These are phyloP conservation scores for Acanthococcus lagerstroemiae DNA, from an alignment of 2,888 invertebrate genomes.

Conservation along the genomic window DNA sequence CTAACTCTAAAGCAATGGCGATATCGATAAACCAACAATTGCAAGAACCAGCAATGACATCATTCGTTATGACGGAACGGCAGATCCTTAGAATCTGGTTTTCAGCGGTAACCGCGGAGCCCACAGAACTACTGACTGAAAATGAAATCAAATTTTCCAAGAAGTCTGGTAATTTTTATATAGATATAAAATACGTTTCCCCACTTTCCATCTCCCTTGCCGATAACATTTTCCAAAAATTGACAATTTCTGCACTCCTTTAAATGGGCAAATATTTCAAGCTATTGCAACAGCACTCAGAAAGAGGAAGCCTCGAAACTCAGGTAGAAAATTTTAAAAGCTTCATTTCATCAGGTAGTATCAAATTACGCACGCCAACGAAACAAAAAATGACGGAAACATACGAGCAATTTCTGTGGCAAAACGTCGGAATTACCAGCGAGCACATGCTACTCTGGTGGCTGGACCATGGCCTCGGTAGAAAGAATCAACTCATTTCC, in stretches of 20 bases:
- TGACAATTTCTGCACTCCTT: no score
- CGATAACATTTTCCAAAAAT: no score
- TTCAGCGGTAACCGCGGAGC: neutral
- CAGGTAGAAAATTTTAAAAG: no score
- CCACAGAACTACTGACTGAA: neutral
- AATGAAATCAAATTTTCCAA: neutral
- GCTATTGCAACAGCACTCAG: no score
- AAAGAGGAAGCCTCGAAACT: no score
- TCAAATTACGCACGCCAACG: slow-evolving; percentile 51
- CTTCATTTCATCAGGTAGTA: slow-evolving; percentile 47
- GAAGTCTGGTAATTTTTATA: neutral
- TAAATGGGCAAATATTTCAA: no score
- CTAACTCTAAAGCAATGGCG: no score
- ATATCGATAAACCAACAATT: no score
- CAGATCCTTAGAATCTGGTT: neutral
- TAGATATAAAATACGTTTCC: no score
- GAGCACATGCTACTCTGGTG: slow-evolving; percentile 79
- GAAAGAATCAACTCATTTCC: slow-evolving; percentile 15
- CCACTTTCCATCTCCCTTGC: no score
- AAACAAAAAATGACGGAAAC: slow-evolving; percentile 56
- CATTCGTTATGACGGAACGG: neutral
- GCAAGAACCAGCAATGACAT: neutral
- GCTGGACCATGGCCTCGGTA: slow-evolving; percentile 51
- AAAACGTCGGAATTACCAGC: slow-evolving; percentile 65
- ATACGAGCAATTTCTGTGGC: slow-evolving; percentile 68